Evolutionary conservation across 2,797 vertebrate species (phyloP).

Genomic region (Margarornis squamiger): DNA sequence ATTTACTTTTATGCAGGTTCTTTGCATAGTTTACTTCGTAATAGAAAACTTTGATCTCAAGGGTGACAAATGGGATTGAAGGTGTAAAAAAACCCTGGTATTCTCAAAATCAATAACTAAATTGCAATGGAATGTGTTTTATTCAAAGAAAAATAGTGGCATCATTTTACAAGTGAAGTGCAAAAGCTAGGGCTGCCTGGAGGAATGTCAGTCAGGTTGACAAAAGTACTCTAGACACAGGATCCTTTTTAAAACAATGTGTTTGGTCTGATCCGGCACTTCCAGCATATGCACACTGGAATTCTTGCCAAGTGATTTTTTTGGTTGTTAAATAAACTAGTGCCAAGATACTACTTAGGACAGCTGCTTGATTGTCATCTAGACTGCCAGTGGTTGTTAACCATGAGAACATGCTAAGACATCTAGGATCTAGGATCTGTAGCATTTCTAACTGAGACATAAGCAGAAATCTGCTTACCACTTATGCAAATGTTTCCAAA

Average conservation of each 20-base stretch:
- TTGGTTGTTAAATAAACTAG: not conserved
- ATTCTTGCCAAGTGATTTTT: not conserved
- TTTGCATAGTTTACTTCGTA: not conserved
- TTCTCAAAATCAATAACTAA: not conserved
- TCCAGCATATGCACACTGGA: not conserved
- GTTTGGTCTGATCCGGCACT: not conserved
- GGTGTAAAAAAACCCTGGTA: not conserved
- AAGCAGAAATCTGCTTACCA: not conserved
- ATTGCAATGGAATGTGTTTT: not conserved
- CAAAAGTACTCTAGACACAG: not conserved
- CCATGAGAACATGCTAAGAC: not conserved
- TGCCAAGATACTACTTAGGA: not conserved
- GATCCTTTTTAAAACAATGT: not conserved
- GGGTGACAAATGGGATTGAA: not conserved
- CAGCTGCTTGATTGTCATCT: not conserved
- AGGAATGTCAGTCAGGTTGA: not conserved
- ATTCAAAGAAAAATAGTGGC: not conserved
- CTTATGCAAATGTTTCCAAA: not conserved
- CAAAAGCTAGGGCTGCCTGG: not conserved
- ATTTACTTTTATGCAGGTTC: not conserved
- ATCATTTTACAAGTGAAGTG: not conserved
- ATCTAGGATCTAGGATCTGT: not conserved
- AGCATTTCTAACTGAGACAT: not conserved
- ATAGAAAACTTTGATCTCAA: not conserved
- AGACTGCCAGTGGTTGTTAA: not conserved